phyloP scores from a whole-genome alignment of 2,797 vertebrate genomes.

The Danio jaintianensis region DNA sequence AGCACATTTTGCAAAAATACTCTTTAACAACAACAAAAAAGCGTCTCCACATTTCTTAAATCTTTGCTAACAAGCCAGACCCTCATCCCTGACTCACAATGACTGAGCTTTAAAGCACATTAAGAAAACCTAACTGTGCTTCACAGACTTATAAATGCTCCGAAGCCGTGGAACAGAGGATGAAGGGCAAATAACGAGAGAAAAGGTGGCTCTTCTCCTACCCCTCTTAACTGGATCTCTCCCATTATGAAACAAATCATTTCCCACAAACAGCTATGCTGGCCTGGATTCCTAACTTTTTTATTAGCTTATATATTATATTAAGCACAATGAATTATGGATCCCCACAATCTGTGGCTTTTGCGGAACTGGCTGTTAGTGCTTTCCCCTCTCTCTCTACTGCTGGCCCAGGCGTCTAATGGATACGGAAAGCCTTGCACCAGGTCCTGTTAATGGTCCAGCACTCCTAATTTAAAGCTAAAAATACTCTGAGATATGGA shows the following conservation, averaged over 20 bases:
- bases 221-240: slow-evolving; percentile 18
- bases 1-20: not conserved
- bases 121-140: slow-evolving; percentile 15
- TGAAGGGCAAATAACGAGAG: not conserved
- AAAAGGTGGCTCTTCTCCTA: slow-evolving; percentile 28
- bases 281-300: slow-evolving; percentile 54
- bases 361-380: slow-evolving; percentile 64
- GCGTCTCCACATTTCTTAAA: slow-evolving; percentile 33
- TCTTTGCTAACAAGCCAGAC: slow-evolving; percentile 52
- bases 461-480: slow-evolving; percentile 67
- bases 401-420: slow-evolving; percentile 67
- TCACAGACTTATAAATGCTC: slow-evolving; percentile 7
- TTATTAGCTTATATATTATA: slow-evolving; percentile 68
- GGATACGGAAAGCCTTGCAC: slow-evolving; percentile 65
- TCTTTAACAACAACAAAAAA: no score
- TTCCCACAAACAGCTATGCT: slow-evolving; percentile 29
- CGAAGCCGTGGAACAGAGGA: slow-evolving; percentile 7
- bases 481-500: slow-evolving; percentile 62
- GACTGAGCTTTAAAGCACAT: slow-evolving; percentile 38
- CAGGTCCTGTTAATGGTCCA: slow-evolving; percentile 63
- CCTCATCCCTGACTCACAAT: slow-evolving; percentile 48
- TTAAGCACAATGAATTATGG: slow-evolving; percentile 73
- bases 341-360: slow-evolving; percentile 52
- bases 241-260: slow-evolving; percentile 55
- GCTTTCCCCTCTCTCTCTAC: slow-evolving; percentile 36